A percentile compares a stretch with the other conserved stretches of the same genome.
Conservation (phyloP, 2,888 invertebrate genomes). For the Antheraea assamensis region DNA sequence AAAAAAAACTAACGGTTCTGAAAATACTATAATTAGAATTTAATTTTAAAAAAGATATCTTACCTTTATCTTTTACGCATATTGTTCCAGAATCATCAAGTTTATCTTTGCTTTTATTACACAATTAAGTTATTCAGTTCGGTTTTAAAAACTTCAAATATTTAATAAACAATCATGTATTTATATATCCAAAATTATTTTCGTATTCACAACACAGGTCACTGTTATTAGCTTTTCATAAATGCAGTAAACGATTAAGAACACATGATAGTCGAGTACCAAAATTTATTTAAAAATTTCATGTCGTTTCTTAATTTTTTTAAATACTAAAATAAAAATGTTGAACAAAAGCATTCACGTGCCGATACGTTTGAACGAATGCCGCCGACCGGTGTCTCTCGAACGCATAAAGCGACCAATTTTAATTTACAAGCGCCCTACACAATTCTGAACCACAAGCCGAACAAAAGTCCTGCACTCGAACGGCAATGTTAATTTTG, state of each 20-base stretch:
- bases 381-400: slow-evolving; percentile 62
- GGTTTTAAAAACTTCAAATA: slow-evolving; percentile 3
- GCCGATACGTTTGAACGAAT: slow-evolving; percentile 77
- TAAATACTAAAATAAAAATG: slow-evolving; percentile 49
- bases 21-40: background rate
- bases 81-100: background rate
- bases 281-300: slow-evolving; percentile 36
- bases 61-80: slow-evolving; percentile 9
- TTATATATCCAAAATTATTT: slow-evolving; percentile 27
- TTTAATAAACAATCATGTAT: background rate
- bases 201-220: slow-evolving; percentile 50
- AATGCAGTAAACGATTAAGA: background rate
- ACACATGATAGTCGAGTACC: background rate
- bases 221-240: slow-evolving; percentile 35
- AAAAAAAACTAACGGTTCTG: background rate
- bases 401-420: slow-evolving; percentile 57
- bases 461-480: slow-evolving; percentile 17
- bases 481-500: slow-evolving; percentile 48
- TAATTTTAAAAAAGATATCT: background rate
- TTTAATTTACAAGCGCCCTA: slow-evolving; percentile 40
- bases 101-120: background rate
- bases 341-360: slow-evolving; percentile 78
- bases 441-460: slow-evolving; percentile 41
- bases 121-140: background rate
- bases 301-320: slow-evolving; percentile 53